These are phyloP conservation scores for Teleogryllus oceanicus DNA, from an alignment of 2,888 invertebrate genomes.

Conservation along the genomic window DNA sequence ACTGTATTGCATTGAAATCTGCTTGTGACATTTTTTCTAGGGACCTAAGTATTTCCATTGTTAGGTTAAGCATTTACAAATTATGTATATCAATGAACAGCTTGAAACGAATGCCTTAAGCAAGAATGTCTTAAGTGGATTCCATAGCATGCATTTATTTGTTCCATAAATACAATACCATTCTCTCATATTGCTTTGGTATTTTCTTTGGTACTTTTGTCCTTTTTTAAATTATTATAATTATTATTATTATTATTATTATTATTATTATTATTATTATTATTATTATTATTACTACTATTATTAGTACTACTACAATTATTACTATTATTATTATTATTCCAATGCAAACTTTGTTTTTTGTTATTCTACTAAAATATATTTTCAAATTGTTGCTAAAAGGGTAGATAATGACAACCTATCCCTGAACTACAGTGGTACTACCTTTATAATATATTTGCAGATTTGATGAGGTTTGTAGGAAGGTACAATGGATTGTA, in stretches of 20 bases:
- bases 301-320: background rate
- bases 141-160: slow-evolving; percentile 7
- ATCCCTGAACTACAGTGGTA: background rate
- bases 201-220: too few relatives aligned
- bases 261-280: too few relatives aligned
- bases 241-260: too few relatives aligned
- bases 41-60: slow-evolving; percentile 1
- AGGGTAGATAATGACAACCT: background rate
- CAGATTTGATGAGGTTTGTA: background rate
- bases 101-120: background rate
- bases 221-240: too few relatives aligned
- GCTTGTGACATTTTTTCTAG: slow-evolving; percentile 12
- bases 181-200: background rate
- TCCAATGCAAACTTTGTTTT: too few relatives aligned
- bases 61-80: background rate
- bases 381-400: background rate
- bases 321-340: too few relatives aligned
- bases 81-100: background rate
- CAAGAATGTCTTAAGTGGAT: slow-evolving; percentile 9
- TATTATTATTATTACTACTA: background rate
- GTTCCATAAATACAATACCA: background rate
- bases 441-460: background rate
- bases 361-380: background rate
- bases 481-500: background rate
- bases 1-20: background rate